phyloP scores from a whole-genome alignment of 2,797 vertebrate genomes.

The Catamblyrhynchus diadema region DNA sequence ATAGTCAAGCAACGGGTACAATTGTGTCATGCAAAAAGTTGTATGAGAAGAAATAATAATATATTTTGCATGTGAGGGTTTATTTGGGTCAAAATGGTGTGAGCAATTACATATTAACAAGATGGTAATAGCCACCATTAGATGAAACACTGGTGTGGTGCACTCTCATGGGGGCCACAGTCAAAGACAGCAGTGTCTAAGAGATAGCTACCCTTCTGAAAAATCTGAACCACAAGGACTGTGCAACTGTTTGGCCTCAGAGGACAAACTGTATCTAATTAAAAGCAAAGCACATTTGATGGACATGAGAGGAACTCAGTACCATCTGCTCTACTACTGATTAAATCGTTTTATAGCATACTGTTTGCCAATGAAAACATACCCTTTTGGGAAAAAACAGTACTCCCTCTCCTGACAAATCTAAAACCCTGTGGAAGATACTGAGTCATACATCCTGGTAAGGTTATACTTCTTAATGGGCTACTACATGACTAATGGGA shows the following conservation, averaged over 20 bases:
- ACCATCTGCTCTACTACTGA: slow-evolving; percentile 19
- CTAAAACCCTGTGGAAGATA: neutral
- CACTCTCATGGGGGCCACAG: neutral
- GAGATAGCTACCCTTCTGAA: neutral
- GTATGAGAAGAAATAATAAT: neutral
- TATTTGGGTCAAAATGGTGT: neutral
- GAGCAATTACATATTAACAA: neutral
- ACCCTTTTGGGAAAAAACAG: neutral
- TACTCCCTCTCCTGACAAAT: neutral
- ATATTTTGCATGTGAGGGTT: neutral
- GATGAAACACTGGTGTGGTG: neutral
- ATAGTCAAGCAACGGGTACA: neutral
- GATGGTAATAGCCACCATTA: neutral
- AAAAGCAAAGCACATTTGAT: slow-evolving; percentile 23
- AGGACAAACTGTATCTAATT: slow-evolving; percentile 17
- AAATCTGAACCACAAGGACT: neutral
- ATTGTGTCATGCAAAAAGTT: neutral
- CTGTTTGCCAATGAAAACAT: neutral
- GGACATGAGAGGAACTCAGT: neutral
- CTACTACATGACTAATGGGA: neutral
- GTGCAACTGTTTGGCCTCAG: neutral
- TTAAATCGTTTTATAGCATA: slow-evolving; percentile 1
- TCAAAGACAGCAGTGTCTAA: neutral
- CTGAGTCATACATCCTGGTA: neutral
- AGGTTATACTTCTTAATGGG: neutral